phyloP scores from a whole-genome alignment of 2,113 vertebrate genomes.

The Abramis brama region DNA sequence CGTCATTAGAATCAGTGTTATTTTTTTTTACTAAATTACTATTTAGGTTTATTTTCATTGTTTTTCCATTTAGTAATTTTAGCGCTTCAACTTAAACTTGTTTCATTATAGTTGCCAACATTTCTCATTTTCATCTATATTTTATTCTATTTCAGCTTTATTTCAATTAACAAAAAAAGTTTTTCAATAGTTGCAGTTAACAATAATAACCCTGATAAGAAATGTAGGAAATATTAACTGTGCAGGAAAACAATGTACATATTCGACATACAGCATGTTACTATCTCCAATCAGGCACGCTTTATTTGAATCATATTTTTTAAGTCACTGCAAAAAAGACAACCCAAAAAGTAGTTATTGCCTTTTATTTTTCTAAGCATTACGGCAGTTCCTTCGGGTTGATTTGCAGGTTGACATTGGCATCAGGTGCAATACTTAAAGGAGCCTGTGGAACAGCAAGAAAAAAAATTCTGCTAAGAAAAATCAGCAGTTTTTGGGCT shows the following conservation, averaged over 20 bases:
- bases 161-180: background rate
- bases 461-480: background rate
- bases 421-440: conserved; percentile 17
- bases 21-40: background rate
- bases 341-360: too few species aligned
- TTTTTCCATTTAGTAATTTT: too few species aligned
- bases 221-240: background rate
- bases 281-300: background rate
- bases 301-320: background rate
- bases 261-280: background rate
- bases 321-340: background rate
- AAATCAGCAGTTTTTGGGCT: conserved; percentile 21
- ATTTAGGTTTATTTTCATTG: background rate
- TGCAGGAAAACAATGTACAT: background rate
- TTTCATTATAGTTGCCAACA: background rate
- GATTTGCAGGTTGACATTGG: conserved; percentile 27
- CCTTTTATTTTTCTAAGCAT: conserved; percentile 4
- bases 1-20: background rate
- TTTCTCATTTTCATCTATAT: background rate
- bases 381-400: background rate
- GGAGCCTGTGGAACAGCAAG: conserved; percentile 18
- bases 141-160: background rate
- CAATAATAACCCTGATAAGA: background rate
- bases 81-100: too few species aligned
- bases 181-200: background rate